phyloP scores from a whole-genome alignment of 1,140 invertebrate genomes.

The Hyphantria cunea region DNA sequence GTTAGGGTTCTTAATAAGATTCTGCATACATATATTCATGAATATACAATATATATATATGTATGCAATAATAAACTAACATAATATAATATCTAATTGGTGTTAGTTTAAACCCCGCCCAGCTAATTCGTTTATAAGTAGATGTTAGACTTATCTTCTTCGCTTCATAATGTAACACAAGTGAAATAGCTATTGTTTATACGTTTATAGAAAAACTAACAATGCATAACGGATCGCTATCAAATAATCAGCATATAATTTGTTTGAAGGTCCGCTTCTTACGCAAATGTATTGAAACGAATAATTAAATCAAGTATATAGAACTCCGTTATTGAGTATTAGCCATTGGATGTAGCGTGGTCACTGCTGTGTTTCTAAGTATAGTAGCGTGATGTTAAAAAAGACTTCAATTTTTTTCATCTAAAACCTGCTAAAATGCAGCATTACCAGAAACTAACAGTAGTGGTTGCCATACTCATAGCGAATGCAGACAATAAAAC shows the following conservation, averaged over 20 bases:
- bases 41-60: too few species aligned
- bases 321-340: too few species aligned
- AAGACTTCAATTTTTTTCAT: too few species aligned
- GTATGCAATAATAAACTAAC: background rate
- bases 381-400: too few species aligned
- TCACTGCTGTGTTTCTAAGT: too few species aligned
- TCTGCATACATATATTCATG: too few species aligned
- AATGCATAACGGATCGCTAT: background rate
- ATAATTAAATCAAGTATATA: background rate
- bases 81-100: background rate
- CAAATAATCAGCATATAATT: background rate
- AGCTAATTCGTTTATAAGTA: background rate
- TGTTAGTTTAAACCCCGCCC: background rate
- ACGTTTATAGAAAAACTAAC: background rate
- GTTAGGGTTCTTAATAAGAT: too few species aligned
- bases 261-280: background rate
- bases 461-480: too few species aligned
- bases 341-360: background rate
- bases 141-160: background rate
- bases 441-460: too few species aligned
- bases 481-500: too few species aligned
- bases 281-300: background rate
- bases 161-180: too few species aligned
- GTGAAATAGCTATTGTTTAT: background rate
- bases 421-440: too few species aligned